Evolutionary conservation across 2,797 vertebrate species (phyloP).

Genomic region (Peromyscus eremicus): DNA sequence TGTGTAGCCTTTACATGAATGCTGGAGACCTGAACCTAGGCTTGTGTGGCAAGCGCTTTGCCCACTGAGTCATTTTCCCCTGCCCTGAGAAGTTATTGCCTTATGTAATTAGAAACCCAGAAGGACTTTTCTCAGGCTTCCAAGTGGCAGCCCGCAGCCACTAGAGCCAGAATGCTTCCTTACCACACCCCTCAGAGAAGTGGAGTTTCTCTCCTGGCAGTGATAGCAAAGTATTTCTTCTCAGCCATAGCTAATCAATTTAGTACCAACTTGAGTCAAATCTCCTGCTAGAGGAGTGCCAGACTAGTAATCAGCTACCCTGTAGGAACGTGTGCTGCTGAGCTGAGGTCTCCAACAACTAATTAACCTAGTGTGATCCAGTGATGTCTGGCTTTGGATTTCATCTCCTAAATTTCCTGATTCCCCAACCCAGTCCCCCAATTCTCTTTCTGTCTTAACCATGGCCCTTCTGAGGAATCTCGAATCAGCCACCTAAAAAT

Average conservation of each 20-base stretch:
- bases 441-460: constrained; percentile 23
- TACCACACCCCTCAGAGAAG: not conserved
- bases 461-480: constrained; percentile 14
- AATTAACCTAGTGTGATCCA: constrained; percentile 10
- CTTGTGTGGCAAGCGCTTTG: not conserved
- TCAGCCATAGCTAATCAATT: constrained; percentile 36
- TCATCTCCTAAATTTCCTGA: constrained; percentile 21
- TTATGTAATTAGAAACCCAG: not conserved
- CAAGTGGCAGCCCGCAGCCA: not conserved
- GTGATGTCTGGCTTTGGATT: constrained; percentile 48
- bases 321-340: constrained; percentile 1
- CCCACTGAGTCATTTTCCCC: not conserved
- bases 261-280: constrained; percentile 18
- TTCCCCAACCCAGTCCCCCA: constrained; percentile 4
- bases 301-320: not conserved
- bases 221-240: not conserved
- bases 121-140: not conserved
- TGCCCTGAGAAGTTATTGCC: not conserved
- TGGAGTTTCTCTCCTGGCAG: not conserved
- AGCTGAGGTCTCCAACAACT: constrained; percentile 13
- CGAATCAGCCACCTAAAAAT: constrained; percentile 8
- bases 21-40: not conserved
- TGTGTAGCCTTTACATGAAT: not conserved
- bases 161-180: not conserved
- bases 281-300: constrained; percentile 5